Percentiles rank a stretch among this genome's conserved stretches.
phyloP scores from a whole-genome alignment of 2,797 vertebrate genomes.

The Iguana delicatissima region DNA sequence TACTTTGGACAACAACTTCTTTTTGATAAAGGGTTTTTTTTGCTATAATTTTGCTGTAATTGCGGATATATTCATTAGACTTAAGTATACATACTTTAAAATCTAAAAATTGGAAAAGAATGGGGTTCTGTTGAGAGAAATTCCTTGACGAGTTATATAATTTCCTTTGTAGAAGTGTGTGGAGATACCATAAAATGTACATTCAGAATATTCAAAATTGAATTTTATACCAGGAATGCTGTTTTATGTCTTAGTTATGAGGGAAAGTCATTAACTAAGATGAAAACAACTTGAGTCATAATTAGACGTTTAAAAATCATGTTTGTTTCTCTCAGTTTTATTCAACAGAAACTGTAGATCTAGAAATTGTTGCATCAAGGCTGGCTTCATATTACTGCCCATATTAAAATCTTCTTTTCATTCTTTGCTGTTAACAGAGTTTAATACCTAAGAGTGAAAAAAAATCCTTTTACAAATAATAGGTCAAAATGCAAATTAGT shows the following conservation, averaged over 20 bases:
- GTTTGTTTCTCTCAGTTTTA: neutral
- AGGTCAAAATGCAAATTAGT: neutral
- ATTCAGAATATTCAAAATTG: neutral
- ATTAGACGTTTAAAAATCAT: neutral
- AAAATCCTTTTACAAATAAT: neutral
- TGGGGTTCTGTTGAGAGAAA: neutral
- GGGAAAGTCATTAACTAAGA: neutral
- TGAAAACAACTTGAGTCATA: neutral
- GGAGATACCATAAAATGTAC: neutral
- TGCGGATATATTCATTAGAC: neutral
- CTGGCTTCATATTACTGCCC: too few species aligned
- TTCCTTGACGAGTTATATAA: neutral
- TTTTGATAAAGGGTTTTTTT: neutral
- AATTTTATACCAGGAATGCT: neutral
- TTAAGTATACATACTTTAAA: neutral
- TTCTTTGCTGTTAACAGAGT: neutral
- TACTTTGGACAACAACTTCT: neutral
- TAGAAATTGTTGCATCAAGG: neutral
- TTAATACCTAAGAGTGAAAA: neutral
- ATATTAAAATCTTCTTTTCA: neutral
- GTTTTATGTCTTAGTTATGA: neutral
- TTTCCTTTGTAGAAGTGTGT: neutral
- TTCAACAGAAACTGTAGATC: neutral
- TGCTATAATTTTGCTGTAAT: neutral
- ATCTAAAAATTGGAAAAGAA: neutral